Conservation (phyloP, 30 jellyfish, hydroid and myxozoan species). For the Mastigias papua region DNA sequence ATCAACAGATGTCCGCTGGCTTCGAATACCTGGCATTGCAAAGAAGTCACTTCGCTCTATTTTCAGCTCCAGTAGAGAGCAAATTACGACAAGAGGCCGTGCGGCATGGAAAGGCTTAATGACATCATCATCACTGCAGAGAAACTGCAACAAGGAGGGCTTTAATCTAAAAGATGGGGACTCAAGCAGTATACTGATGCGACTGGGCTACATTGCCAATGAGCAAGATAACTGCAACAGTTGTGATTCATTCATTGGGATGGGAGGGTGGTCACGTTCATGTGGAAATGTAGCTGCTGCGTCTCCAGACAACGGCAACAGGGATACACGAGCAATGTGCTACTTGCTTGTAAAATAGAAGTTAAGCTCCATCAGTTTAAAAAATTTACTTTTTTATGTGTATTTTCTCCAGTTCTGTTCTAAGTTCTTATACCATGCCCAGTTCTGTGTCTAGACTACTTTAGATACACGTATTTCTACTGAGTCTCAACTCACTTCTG, state of each 20-base stretch:
- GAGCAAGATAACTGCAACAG: slow-evolving; percentile 5
- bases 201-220: slow-evolving; percentile 24
- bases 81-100: not conserved
- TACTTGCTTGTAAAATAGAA: slow-evolving; percentile 1
- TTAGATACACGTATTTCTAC: too few relatives aligned
- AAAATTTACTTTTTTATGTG: too few relatives aligned
- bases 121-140: not conserved
- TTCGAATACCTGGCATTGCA: slow-evolving; percentile 1
- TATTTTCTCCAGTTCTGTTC: too few relatives aligned
- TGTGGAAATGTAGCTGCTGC: slow-evolving; percentile 13
- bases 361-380: not conserved
- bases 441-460: too few relatives aligned
- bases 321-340: slow-evolving; percentile 16
- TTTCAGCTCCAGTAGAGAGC: not conserved
- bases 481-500: too few relatives aligned
- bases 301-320: slow-evolving; percentile 31
- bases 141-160: slow-evolving; percentile 9
- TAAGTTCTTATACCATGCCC: too few relatives aligned
- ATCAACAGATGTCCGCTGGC: not conserved
- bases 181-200: not conserved
- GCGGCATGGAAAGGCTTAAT: slow-evolving; percentile 9
- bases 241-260: slow-evolving; percentile 18
- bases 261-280: slow-evolving; percentile 2
- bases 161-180: not conserved
- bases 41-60: slow-evolving; percentile 13